These are phyloP conservation scores for Corapipo altera DNA, from an alignment of 2,113 vertebrate species.

Conservation along the genomic window DNA sequence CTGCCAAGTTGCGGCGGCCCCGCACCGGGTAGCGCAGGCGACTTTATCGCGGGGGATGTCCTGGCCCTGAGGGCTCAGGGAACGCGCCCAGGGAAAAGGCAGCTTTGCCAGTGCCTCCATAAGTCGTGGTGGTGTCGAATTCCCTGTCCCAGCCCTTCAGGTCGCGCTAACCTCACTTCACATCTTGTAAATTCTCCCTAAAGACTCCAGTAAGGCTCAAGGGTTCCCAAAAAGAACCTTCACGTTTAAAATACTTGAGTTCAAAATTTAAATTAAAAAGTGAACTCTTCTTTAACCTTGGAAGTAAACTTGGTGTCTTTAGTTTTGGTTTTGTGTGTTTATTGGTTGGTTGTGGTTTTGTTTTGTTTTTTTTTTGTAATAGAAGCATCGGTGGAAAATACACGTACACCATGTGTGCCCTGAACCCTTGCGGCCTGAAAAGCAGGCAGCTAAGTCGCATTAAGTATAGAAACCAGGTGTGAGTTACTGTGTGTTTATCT, in stretches of 20 bases:
- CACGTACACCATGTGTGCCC: rapidly evolving
- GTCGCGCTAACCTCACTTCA: neutral
- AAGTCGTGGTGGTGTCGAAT: rapidly evolving
- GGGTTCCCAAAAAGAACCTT: neutral
- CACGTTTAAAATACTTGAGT: neutral
- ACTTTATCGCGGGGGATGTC: neutral
- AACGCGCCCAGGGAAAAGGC: neutral
- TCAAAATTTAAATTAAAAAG: neutral
- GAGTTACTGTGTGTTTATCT: neutral
- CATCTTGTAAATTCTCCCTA: neutral
- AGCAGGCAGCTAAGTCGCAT: neutral
- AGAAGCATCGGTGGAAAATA: neutral
- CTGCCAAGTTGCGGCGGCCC: neutral
- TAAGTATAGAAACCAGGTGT: neutral
- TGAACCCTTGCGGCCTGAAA: neutral
- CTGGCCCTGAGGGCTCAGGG: neutral
- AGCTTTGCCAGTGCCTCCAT: rapidly evolving
- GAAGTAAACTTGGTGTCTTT: neutral
- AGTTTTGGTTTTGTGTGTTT: neutral
- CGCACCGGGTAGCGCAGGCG: neutral
- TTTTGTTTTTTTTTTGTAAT: neutral
- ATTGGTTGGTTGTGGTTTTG: neutral
- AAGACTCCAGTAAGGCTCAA: neutral
- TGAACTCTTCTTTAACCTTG: neutral
- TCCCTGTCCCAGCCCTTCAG: neutral